Evolutionary conservation across 2,888 invertebrate genomes (phyloP).

Genomic region (Xylocampa areola): DNA sequence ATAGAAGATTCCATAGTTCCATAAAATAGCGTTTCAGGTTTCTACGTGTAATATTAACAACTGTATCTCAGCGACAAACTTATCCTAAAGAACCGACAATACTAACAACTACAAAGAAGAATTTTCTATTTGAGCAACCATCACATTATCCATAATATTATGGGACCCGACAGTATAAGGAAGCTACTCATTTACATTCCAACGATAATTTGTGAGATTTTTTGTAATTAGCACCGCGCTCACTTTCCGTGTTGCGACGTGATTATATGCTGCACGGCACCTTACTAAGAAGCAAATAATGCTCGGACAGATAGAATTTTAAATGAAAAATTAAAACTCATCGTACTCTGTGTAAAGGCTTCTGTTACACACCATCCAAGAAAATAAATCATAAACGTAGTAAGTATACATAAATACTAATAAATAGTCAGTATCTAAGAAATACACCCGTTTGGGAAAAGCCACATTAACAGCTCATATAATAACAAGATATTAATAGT

Average conservation of each 20-base stretch:
- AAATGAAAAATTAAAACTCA: neutral
- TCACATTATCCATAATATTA: conserved; percentile 44
- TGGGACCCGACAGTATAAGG: conserved; percentile 44
- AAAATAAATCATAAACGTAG: no score
- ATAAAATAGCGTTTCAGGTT: no score
- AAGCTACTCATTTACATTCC: conserved; percentile 62
- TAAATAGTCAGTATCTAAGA: no score
- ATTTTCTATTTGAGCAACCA: conserved; percentile 46
- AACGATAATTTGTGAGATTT: conserved; percentile 63
- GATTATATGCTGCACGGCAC: conserved; percentile 38
- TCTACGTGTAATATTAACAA: no score
- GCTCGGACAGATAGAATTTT: conserved; percentile 7
- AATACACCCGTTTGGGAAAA: no score
- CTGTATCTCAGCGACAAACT: neutral
- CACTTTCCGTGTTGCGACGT: conserved; percentile 55
- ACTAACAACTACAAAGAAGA: conserved; percentile 31
- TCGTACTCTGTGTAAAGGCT: no score
- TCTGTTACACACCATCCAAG: no score
- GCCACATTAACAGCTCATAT: no score
- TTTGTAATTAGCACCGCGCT: conserved; percentile 61
- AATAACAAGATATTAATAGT: no score
- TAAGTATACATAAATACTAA: no score
- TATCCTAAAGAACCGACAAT: conserved; percentile 9
- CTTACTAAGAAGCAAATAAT: conserved; percentile 26
- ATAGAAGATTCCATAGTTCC: no score